Evolutionary conservation across 1,140 invertebrate species (phyloP).

Genomic region (Carposina sasakii): DNA sequence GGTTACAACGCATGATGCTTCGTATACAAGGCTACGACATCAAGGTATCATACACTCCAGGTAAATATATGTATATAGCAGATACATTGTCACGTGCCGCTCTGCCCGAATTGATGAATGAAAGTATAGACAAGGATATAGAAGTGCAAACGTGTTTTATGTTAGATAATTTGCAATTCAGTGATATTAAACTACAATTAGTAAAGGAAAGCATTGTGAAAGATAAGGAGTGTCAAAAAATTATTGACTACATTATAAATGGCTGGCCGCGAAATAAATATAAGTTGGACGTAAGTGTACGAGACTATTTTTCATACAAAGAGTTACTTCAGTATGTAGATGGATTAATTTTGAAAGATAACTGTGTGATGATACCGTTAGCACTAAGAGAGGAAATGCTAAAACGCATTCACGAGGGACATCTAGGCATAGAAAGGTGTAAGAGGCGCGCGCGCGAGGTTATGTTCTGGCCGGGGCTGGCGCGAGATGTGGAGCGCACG

Average conservation of each 20-base stretch:
- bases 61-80: constrained; percentile 51
- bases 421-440: constrained; percentile 44
- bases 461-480: constrained; percentile 45
- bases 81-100: constrained; percentile 47
- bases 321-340: constrained; percentile 9
- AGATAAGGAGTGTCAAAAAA: constrained; percentile 3
- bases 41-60: constrained; percentile 13
- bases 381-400: constrained; percentile 7
- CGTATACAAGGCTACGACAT: constrained; percentile 5
- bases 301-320: constrained; percentile 7
- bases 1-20: constrained; percentile 29
- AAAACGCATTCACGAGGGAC: constrained; percentile 34
- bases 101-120: constrained; percentile 10
- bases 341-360: constrained; percentile 9
- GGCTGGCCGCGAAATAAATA: constrained; percentile 15
- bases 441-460: constrained; percentile 38
- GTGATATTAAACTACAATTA: constrained; percentile 13
- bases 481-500: constrained; percentile 27
- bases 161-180: constrained; percentile 9
- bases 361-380: constrained; percentile 3
- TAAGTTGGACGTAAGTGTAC: constrained; percentile 5
- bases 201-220: constrained; percentile 6
- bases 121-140: no score
- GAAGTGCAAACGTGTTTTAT: not conserved
- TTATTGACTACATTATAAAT: constrained; percentile 9